Base-by-base conservation (phyloP, 2,888 invertebrate species). In the Thumatha senex region DNA sequence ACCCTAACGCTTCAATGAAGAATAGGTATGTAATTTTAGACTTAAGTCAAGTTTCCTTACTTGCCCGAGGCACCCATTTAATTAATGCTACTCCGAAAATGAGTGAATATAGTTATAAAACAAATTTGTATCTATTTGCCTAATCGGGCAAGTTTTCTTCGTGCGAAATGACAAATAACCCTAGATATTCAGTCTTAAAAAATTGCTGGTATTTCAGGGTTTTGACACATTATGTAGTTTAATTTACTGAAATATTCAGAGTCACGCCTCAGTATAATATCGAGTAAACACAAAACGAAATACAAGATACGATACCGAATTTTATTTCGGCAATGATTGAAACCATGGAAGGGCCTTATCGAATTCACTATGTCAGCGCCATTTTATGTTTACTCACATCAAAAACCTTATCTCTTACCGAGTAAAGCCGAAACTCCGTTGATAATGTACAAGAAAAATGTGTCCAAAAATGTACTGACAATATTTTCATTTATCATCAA, bases 301-400 rank as follows among this genome's bases (percentile, higher is more conserved):
- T 71, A 68, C 70, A 74, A 75, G 74, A 78, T 74, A 76, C 71
- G 74, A 78, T 74, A 76, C 71, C 64, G 61, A 77, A 73, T 80
- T 78, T 79, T 74, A 73, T 77, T 74, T 67, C 60, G 56, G 64
- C 75, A 76, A 81, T 81, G 79, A 82, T 82, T 82, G 82, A 82
- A 82, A 81, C 76, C 75, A 72, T 76, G 73, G 69, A 71, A 76
- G 70, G 68, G 75, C 72, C 70, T 73, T 70, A 70, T 74, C 74
- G 72, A 68, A 74, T 74, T 70, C 61, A 65, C 66, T 63, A 63
- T 54, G 63, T 68, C 63, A 61, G 54, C 54, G 43, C 54, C 49
- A 55, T 52, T 34, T 29, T 51, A 12, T 4, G 33, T 51, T 48
- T 70, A 48, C 73, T 13, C 33, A 48, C 40, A 18, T 30, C 14